Conservation (phyloP, 2,797 vertebrate species). For the Enteromius trimaculatus region DNA sequence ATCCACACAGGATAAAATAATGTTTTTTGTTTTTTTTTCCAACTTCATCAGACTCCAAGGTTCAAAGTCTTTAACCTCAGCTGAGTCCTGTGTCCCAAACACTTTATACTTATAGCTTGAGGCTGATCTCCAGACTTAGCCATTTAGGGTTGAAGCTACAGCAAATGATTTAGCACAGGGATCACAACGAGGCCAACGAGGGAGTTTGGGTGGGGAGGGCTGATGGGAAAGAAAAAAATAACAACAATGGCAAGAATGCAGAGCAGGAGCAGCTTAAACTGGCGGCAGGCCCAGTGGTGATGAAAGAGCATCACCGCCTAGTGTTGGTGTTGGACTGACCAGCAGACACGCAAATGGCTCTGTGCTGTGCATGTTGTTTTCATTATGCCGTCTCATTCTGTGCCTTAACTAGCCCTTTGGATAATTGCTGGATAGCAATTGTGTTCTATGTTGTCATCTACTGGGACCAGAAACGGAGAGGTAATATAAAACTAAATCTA, state of each 20-base stretch:
- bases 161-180: conserved; percentile 40
- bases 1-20: background rate
- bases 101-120: conserved; percentile 24
- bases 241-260: conserved; percentile 46
- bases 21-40: background rate
- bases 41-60: background rate
- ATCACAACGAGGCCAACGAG: conserved; percentile 39
- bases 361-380: conserved; percentile 26
- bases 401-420: conserved; percentile 11
- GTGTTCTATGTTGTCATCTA: background rate
- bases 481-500: background rate
- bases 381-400: conserved; percentile 6
- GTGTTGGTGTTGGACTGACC: conserved; percentile 36
- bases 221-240: conserved; percentile 27
- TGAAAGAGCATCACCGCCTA: conserved; percentile 28
- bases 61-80: conserved; percentile 42
- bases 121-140: conserved; percentile 31
- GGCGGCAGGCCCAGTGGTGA: conserved; percentile 38
- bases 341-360: conserved; percentile 17
- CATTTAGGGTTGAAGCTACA: conserved; percentile 42
- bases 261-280: conserved; percentile 49
- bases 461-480: background rate
- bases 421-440: background rate
- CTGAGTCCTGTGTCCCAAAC: conserved; percentile 42
- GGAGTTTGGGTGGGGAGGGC: background rate